Percentiles rank a stretch among this genome's conserved stretches.
Conservation (phyloP, 35 echinoderm and acorn worm genomes). For the Strongylocentrotus purpuratus region DNA sequence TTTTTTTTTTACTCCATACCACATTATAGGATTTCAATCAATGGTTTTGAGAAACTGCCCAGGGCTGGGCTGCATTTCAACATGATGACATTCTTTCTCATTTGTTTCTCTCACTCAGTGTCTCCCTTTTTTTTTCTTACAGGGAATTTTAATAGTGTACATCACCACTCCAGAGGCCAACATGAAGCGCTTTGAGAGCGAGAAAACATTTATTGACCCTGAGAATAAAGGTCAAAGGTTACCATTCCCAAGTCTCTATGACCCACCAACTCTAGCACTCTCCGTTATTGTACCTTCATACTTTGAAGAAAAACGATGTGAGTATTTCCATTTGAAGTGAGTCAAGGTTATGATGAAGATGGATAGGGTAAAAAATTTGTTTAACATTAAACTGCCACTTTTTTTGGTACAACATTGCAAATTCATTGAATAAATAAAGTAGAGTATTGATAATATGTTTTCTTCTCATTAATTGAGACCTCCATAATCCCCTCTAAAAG, state of each 20-base stretch:
- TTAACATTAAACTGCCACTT: not conserved
- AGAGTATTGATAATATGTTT: no score
- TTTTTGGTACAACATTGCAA: not conserved
- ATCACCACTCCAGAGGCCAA: conserved; percentile 78
- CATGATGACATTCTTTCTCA: conserved; percentile 20
- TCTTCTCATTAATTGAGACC: no score
- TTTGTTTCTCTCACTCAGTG: not conserved
- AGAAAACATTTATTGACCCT: conserved; percentile 87
- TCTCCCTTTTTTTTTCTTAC: conserved; percentile 46
- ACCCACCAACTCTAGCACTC: conserved; percentile 70
- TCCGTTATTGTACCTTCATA: conserved; percentile 97
- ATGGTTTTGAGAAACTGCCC: no score
- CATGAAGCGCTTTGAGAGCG: conserved; percentile 73
- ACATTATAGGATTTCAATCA: no score
- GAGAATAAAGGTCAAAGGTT: conserved; percentile 58
- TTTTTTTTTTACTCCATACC: no score
- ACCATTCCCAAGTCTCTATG: conserved; percentile 85
- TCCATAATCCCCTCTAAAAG: no score
- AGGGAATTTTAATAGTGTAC: conserved; percentile 66
- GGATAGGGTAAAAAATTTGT: not conserved
- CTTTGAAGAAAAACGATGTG: conserved; percentile 97
- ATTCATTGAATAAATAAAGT: no score
- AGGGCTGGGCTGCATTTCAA: not conserved
- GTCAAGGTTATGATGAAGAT: not conserved
- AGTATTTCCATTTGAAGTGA: conserved; percentile 19